Evolutionary conservation across 2,888 invertebrate genomes (phyloP).

Genomic region (Zhuqinia jingwanae): DNA sequence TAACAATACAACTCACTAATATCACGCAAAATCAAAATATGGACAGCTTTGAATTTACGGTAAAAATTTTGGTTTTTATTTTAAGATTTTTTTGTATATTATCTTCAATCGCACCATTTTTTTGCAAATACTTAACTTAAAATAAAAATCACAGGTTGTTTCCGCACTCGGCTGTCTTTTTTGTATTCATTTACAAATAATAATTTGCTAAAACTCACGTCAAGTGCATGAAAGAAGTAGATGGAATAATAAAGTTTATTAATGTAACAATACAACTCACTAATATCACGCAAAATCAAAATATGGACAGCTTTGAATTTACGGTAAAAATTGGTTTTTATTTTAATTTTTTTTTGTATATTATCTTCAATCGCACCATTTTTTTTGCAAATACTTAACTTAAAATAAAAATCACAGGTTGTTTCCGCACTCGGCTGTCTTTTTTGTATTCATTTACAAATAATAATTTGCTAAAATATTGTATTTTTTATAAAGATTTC

Average conservation of each 20-base stretch:
- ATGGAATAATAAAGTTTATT: no score
- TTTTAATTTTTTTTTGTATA: neutral
- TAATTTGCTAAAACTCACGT: no score
- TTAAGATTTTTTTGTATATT: neutral
- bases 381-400: neutral
- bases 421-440: constrained; percentile 11
- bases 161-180: constrained; percentile 22
- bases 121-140: neutral
- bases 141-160: constrained; percentile 29
- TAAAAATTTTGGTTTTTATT: neutral
- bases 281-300: no score
- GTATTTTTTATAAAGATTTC: no score
- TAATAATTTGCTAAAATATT: no score
- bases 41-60: no score
- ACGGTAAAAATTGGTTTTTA: neutral
- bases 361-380: neutral
- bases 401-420: constrained; percentile 41
- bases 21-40: no score
- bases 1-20: no score
- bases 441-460: neutral
- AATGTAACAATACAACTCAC: no score
- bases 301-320: no score
- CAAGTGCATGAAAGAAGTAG: no score
- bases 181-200: neutral
- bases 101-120: neutral